These are phyloP conservation scores for Sclerurus mexicanus DNA, from an alignment of 2,113 vertebrate genomes.

Conservation along the genomic window DNA sequence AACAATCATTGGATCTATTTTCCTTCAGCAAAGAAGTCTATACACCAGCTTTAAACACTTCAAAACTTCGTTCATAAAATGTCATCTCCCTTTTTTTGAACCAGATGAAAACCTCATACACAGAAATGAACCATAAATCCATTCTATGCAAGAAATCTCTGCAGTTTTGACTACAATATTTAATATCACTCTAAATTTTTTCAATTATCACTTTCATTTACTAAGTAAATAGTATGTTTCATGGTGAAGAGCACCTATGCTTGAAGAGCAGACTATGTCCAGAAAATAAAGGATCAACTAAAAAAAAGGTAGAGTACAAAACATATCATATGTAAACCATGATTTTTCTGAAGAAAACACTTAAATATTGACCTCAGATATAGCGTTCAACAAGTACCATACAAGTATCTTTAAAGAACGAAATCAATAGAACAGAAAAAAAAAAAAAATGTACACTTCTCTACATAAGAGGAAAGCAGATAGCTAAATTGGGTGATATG, in stretches of 20 bases:
- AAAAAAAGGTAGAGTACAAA: not conserved
- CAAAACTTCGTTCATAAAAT: not conserved
- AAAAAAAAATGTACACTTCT: constrained; percentile 12
- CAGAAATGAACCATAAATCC: not conserved
- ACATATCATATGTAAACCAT: not conserved
- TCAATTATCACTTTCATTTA: not conserved
- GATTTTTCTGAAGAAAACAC: not conserved
- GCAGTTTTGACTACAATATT: not conserved
- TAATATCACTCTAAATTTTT: not conserved
- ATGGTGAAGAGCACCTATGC: not conserved
- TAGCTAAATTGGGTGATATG: constrained; percentile 73
- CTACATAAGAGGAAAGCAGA: constrained; percentile 69
- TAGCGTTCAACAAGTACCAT: not conserved
- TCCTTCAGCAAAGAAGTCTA: not conserved
- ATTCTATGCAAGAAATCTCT: not conserved
- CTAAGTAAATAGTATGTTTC: not conserved
- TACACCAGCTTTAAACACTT: not conserved
- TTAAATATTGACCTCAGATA: constrained; percentile 1
- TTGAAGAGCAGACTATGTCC: not conserved
- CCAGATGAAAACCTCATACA: not conserved
- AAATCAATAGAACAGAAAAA: constrained; percentile 38
- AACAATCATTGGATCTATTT: not conserved
- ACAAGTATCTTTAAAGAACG: constrained; percentile 40
- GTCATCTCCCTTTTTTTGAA: not conserved
- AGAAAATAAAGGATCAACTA: not conserved